Evolutionary conservation across 2,797 vertebrate species (phyloP).

Genomic region (Serranus cabrilla): DNA sequence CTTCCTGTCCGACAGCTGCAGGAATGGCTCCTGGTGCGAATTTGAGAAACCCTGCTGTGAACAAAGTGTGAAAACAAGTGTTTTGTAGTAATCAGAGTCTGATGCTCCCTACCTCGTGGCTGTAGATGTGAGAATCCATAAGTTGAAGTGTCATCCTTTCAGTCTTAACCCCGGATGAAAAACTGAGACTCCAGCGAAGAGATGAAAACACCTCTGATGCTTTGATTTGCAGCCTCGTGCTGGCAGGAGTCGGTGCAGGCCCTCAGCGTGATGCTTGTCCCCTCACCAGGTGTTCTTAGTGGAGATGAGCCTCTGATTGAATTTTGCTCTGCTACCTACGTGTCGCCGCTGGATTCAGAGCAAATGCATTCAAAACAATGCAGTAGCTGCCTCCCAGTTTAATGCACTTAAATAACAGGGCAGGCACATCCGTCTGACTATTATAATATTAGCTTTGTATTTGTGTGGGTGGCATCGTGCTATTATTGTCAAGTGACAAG

Average conservation of each 20-base stretch:
- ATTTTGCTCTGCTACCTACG: conserved; percentile 66
- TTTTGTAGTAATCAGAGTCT: conserved; percentile 71
- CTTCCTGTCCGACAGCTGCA: conserved; percentile 58
- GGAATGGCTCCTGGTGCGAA: conserved; percentile 70
- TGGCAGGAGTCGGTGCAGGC: conserved; percentile 58
- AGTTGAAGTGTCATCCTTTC: conserved; percentile 74
- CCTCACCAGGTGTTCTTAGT: conserved; percentile 77
- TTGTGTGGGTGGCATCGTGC: conserved; percentile 49
- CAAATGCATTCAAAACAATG: conserved; percentile 61
- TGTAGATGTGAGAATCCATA: conserved; percentile 65
- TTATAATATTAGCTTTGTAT: conserved; percentile 59
- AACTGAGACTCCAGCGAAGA: conserved; percentile 55
- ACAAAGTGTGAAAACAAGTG: conserved; percentile 80
- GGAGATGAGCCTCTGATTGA: conserved; percentile 67
- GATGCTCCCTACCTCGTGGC: conserved; percentile 61
- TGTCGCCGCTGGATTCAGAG: conserved; percentile 44
- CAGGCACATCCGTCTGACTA: conserved; percentile 36
- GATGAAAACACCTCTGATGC: conserved; percentile 76
- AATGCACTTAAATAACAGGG: conserved; percentile 40
- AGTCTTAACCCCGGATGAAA: conserved; percentile 71
- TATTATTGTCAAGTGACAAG: conserved; percentile 66
- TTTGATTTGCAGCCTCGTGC: conserved; percentile 76
- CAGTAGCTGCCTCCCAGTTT: conserved; percentile 22
- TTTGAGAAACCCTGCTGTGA: conserved; percentile 75
- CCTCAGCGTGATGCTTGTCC: conserved; percentile 77